Conservation (phyloP, 1,140 invertebrate species). For the Trachymyrmex cornetzi region DNA sequence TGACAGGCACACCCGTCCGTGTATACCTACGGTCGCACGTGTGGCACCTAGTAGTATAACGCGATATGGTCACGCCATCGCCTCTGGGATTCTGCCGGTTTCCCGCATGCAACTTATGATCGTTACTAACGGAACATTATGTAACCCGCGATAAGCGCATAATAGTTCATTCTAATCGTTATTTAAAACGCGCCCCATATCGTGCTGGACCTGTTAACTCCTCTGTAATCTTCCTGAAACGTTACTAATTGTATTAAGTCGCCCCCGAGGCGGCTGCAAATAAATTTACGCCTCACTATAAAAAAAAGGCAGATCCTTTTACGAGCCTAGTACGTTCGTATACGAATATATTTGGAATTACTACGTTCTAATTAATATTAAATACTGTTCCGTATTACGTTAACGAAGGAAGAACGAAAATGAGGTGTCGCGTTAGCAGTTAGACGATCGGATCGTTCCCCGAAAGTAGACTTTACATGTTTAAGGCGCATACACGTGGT, state of each 20-base stretch:
- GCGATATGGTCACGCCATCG: conserved; percentile 72
- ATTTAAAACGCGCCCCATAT: conserved; percentile 79
- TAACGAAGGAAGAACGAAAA: background rate
- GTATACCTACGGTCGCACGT: conserved; percentile 37
- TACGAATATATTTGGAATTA: conserved; percentile 41
- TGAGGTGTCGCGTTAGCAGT: background rate
- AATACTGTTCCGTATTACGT: conserved; percentile 5
- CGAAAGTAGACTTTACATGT: background rate
- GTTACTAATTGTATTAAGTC: conserved; percentile 74
- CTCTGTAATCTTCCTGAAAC: conserved; percentile 75
- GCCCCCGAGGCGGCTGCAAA: background rate
- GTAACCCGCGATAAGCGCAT: conserved; percentile 79
- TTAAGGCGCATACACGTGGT: background rate
- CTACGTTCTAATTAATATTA: conserved; percentile 38
- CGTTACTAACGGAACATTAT: conserved; percentile 80
- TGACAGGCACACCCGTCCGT: conserved; percentile 7
- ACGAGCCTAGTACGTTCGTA: background rate
- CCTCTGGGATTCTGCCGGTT: conserved; percentile 70
- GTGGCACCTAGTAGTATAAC: conserved; percentile 61
- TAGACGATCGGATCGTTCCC: conserved; percentile 1
- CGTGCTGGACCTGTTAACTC: conserved; percentile 76
- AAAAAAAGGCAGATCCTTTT: conserved; percentile 21
- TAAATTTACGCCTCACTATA: conserved; percentile 40
- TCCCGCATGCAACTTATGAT: conserved; percentile 78
- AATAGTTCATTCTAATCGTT: conserved; percentile 82